Conservation (phyloP, 2,113 vertebrate genomes). For the Muntiacus reevesi region DNA sequence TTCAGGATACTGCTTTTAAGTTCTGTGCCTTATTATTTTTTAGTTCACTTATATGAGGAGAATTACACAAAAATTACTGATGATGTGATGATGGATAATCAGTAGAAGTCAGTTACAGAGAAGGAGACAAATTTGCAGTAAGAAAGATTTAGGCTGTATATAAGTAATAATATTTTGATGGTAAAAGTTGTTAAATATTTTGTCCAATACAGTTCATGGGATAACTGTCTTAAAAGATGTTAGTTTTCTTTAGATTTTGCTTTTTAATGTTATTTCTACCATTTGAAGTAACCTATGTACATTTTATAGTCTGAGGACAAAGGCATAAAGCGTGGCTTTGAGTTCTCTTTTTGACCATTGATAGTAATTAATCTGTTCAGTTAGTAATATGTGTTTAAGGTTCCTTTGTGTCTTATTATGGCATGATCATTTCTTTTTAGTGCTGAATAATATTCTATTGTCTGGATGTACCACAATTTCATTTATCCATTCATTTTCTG, state of each 20-base stretch:
- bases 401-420: neutral
- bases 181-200: neutral
- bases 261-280: neutral
- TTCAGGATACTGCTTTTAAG: slow-evolving; percentile 4
- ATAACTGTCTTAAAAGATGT: neutral
- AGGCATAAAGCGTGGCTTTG: neutral
- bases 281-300: neutral
- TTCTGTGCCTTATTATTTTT: neutral
- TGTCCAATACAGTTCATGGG: neutral
- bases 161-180: neutral
- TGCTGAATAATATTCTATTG: neutral
- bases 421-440: neutral
- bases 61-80: neutral
- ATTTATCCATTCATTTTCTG: neutral
- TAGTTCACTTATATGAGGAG: neutral
- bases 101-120: neutral
- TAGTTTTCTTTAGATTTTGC: slow-evolving; percentile 11
- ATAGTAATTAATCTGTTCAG: neutral
- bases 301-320: neutral
- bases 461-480: neutral
- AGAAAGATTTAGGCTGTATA: neutral
- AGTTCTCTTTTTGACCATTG: neutral
- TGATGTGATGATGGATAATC: neutral
- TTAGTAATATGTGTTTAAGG: neutral
- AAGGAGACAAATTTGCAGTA: neutral